Base-by-base conservation (phyloP, 2,113 vertebrate genomes). In the Tragelaphus buxtoni region DNA sequence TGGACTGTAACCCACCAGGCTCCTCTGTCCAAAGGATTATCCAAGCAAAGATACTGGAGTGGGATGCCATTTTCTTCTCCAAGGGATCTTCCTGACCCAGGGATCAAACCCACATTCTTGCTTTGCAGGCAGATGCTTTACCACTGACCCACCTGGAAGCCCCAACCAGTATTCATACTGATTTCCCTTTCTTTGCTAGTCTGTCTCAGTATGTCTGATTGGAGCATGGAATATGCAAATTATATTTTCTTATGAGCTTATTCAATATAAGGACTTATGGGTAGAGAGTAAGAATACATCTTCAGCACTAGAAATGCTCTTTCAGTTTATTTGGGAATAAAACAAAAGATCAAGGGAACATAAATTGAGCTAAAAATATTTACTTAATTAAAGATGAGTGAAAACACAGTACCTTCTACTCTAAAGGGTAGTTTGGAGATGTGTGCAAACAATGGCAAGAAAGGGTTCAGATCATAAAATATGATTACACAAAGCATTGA, bases 321-420 rank as follows among this genome's bases (percentile, higher is more conserved):
- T 76, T 35, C 11, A 22, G 20, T 80, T 96, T 97, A 97, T 96
- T 97, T 89, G 97, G 4, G 11, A 28, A 47, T 77, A 4, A 47
- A 93, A 90, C 12, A 32, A 95, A 97, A 97, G 63, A 92, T 89
- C 88, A 96, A 87, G 32, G 35, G 79, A 92, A 51, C 88, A 90
- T 93, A 93, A 97, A 97, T 72, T 96, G 84, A 90, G 16, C 77
- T 96, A 82, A 94, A 84, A 89, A 51, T 61, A 83, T 93, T 83
- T 95, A 53, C 32, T 63, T 87, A 88, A 72, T 80, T 95, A 89
- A 86, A 88, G 35, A 61, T 2, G 8, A 92, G 55, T 88, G n/a
- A 72, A 87, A 95, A 28, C 60, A 90, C 90, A 80, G 32, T 58
- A 30, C 1, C 16, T 94, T 91, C 8, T 94, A 95, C 74, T 55